Percentiles rank a stretch among this genome's conserved stretches.
phyloP scores from a whole-genome alignment of 2,797 vertebrate genomes.

The Trachops cirrhosus region DNA sequence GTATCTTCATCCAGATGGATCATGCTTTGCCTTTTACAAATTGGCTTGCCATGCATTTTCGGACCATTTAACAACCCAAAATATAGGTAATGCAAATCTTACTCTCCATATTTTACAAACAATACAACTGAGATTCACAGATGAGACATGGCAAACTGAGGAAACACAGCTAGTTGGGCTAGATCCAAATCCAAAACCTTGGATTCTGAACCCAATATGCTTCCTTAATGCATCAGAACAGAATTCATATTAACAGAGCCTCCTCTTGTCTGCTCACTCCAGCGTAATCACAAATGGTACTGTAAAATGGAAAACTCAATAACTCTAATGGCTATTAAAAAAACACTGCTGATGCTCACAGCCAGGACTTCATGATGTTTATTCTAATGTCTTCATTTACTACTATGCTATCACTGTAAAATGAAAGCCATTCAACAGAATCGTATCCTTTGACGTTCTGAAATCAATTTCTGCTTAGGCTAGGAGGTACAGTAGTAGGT shows the following conservation, averaged over 20 bases:
- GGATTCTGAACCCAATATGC: background rate
- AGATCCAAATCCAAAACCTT: background rate
- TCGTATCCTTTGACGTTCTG: background rate
- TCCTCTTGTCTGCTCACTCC: constrained; percentile 24
- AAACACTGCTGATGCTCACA: constrained; percentile 48
- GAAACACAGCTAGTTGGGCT: background rate
- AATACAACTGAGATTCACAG: background rate
- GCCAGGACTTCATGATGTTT: constrained; percentile 50
- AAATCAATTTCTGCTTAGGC: constrained; percentile 60
- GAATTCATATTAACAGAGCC: background rate
- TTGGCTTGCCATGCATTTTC: background rate
- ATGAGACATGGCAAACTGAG: background rate
- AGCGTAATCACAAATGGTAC: constrained; percentile 49
- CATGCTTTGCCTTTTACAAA: background rate
- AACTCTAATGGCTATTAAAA: constrained; percentile 63
- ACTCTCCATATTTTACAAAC: background rate
- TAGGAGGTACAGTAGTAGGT: constrained; percentile 19
- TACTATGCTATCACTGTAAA: constrained; percentile 11
- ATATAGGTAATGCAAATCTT: background rate
- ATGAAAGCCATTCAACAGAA: constrained; percentile 42
- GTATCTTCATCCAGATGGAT: background rate
- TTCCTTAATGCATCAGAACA: constrained; percentile 21
- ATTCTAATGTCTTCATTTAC: constrained; percentile 68
- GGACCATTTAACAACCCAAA: background rate
- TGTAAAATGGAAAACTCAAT: constrained; percentile 58